These are phyloP conservation scores for Chondrilla cf. caribensis DNA, from an alignment of 37 sponge, comb jelly and placozoan genomes.

Conservation along the genomic window DNA sequence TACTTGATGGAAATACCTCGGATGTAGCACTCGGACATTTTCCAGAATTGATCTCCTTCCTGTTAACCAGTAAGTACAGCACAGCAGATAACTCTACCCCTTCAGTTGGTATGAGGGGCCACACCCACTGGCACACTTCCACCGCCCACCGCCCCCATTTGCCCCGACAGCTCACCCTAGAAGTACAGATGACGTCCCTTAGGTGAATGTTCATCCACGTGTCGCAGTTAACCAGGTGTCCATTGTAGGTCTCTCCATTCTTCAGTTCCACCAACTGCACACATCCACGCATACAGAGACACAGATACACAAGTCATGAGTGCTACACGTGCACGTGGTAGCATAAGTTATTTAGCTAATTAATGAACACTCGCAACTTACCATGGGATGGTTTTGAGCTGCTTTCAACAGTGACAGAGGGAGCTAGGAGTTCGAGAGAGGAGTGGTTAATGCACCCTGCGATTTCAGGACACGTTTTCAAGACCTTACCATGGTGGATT, in stretches of 20 bases:
- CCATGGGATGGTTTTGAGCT: constrained; percentile 93
- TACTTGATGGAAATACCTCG: constrained; percentile 95
- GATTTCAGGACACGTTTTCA: no score
- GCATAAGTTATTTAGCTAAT: no score
- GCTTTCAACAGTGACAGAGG: constrained; percentile 91
- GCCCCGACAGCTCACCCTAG: constrained; percentile 78
- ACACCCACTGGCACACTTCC: no score
- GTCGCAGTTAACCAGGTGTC: constrained; percentile 95
- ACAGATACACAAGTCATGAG: no score
- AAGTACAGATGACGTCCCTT: constrained; percentile 96
- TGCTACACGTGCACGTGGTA: no score
- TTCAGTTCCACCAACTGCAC: constrained; percentile 85
- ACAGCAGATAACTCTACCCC: no score
- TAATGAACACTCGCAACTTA: constrained; percentile 30
- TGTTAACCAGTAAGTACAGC: background rate
- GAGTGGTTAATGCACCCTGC: background rate
- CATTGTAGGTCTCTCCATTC: constrained; percentile 99
- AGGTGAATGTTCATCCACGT: constrained; percentile 98
- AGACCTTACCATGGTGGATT: no score
- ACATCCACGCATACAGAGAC: no score
- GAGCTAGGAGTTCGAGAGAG: constrained; percentile 43
- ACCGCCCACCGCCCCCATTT: no score
- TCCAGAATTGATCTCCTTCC: constrained; percentile 98
- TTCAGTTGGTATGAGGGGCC: no score
- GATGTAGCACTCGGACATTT: constrained; percentile 94